These are phyloP conservation scores for Elysia chlorotica DNA, from an alignment of 1,140 invertebrate genomes.

Conservation along the genomic window DNA sequence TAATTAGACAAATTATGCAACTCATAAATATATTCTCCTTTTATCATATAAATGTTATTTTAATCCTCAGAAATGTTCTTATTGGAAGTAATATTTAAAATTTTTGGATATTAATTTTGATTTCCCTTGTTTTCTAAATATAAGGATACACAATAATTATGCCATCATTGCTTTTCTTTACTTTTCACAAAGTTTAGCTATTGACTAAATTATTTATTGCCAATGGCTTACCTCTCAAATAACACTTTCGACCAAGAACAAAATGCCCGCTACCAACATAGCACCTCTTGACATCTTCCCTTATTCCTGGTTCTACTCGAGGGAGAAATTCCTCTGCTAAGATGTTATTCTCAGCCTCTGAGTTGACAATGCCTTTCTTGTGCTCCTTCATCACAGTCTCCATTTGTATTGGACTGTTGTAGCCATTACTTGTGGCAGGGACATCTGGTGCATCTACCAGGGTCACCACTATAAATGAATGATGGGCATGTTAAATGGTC, in stretches of 20 bases:
- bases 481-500: too few species aligned
- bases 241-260: background rate
- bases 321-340: slow-evolving; percentile 16
- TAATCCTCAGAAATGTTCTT: too few species aligned
- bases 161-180: too few species aligned
- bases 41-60: too few species aligned
- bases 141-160: too few species aligned
- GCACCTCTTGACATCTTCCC: slow-evolving; percentile 5
- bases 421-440: background rate
- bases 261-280: slow-evolving; percentile 13
- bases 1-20: too few species aligned
- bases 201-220: too few species aligned
- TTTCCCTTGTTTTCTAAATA: background rate
- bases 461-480: too few species aligned
- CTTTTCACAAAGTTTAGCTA: too few species aligned
- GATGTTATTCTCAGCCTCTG: background rate
- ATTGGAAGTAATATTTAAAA: too few species aligned
- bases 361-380: slow-evolving; percentile 18
- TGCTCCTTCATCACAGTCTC: slow-evolving; percentile 13
- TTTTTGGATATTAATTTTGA: background rate
- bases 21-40: too few species aligned
- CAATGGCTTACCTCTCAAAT: slow-evolving; percentile 13
- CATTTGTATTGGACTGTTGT: background rate
- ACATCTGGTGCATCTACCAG: too few species aligned
- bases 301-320: slow-evolving; percentile 2